Base-by-base conservation (phyloP, 2,797 vertebrate species). In the Acanthiza pusilla region DNA sequence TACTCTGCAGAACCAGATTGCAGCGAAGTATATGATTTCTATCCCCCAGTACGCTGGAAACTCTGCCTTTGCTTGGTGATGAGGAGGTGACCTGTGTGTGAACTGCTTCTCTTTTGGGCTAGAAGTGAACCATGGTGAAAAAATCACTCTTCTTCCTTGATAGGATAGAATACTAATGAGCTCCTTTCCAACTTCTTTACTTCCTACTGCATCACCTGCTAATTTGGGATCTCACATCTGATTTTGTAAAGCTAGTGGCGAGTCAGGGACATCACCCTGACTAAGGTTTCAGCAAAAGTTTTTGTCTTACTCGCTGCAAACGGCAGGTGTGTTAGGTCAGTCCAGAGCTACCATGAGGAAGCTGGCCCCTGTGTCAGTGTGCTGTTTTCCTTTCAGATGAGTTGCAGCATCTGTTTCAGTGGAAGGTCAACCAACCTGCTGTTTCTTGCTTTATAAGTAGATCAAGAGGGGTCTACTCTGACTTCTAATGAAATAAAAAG, bases 1-100 rank as follows among this genome's bases (percentile, higher is more conserved):
- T 66, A n/a, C 48, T 78, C 54, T 66, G 47, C 60, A 81, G 77
- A 58, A 16, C 51, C 42, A 29, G 60, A 73, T n/a, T 76, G 58
- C 55, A 48, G 40, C 25, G 73, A 62, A 73, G 20, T 30, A 65
- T 27, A 3, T 25, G 12, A 62, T 74, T 83, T 91, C 45, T 50
- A 5, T 42, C 53, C 1, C 0, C 38, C 3, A 5, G 5, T 7
- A 43, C 10, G 60, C 20, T 3, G 7, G 66, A 43, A 85, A 67
- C 45, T 27, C 2, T 60, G 61, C 61, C 48, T 70, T 79, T 77
- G 27, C 26, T 25, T 73, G 71, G 63, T 58, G 60, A n/a, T 76
- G 30, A 67, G 81, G 57, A 61, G 71, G 38, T 78, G 71, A 87
- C 66, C 77, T 78, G 50, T 30, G 7, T 47, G 51, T 53, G 70